phyloP scores from a whole-genome alignment of 1,140 invertebrate genomes.

The Ctenoplectra terminalis region DNA sequence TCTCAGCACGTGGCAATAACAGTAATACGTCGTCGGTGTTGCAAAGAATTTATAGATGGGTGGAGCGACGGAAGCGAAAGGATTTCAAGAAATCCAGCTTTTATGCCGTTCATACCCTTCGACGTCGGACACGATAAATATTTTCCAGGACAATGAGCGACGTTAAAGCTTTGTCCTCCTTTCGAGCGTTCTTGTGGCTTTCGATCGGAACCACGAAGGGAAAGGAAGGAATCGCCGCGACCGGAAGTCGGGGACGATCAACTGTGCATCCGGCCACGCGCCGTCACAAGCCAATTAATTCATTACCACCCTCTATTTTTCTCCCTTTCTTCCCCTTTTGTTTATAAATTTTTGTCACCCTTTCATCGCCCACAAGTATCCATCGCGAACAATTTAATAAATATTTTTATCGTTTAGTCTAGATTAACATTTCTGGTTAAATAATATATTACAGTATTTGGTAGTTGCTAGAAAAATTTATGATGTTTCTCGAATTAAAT shows the following conservation, averaged over 20 bases:
- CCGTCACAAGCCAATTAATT: constrained; percentile 72
- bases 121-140: constrained; percentile 72
- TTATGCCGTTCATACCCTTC: constrained; percentile 49
- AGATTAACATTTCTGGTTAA: too few relatives aligned
- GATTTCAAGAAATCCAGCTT: constrained; percentile 58
- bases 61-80: constrained; percentile 35
- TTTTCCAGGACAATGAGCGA: constrained; percentile 73
- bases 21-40: background rate
- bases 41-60: constrained; percentile 36
- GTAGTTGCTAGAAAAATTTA: too few relatives aligned
- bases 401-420: background rate
- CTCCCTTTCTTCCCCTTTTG: background rate
- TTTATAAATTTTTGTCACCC: constrained; percentile 5
- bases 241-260: constrained; percentile 69
- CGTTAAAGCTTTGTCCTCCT: constrained; percentile 26
- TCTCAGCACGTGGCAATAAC: background rate
- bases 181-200: constrained; percentile 58
- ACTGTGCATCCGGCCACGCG: constrained; percentile 71
- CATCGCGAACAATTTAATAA: background rate
- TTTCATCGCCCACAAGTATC: background rate
- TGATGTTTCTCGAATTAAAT: too few relatives aligned
- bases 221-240: constrained; percentile 47
- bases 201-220: constrained; percentile 61
- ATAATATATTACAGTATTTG: too few relatives aligned
- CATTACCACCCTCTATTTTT: constrained; percentile 64